Conservation (phyloP, 2,797 vertebrate genomes). For the Helarctos malayanus region DNA sequence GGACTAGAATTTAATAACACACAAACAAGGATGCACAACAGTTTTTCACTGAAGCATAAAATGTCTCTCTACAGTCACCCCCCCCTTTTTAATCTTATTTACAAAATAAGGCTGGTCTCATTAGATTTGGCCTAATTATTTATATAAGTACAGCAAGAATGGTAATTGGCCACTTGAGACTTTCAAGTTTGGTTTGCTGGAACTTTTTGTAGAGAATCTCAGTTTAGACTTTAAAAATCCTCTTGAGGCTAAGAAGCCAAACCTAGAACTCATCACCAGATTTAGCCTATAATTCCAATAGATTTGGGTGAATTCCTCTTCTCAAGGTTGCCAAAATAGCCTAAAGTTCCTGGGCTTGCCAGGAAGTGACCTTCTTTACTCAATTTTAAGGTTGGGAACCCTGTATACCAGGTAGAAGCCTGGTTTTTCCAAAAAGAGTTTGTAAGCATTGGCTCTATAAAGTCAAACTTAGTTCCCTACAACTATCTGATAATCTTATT, state of each 20-base stretch:
- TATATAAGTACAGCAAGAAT: background rate
- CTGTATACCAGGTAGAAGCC: background rate
- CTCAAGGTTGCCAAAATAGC: background rate
- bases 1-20: slow-evolving; percentile 30
- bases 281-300: background rate
- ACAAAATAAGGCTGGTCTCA: slow-evolving; percentile 47
- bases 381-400: background rate
- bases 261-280: background rate
- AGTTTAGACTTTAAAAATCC: slow-evolving; percentile 15
- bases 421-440: background rate
- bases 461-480: background rate
- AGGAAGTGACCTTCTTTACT: background rate
- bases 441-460: background rate
- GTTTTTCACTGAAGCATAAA: slow-evolving; percentile 30
- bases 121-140: slow-evolving; percentile 14
- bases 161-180: background rate
- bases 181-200: background rate
- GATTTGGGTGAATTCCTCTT: background rate
- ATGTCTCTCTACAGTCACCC: background rate
- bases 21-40: background rate
- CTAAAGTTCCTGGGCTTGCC: background rate
- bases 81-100: slow-evolving; percentile 32
- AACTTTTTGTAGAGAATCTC: slow-evolving; percentile 28
- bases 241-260: background rate
- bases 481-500: slow-evolving; percentile 9